Conservation (phyloP, 1,140 invertebrate species). For the Zeugodacus cucurbitae region DNA sequence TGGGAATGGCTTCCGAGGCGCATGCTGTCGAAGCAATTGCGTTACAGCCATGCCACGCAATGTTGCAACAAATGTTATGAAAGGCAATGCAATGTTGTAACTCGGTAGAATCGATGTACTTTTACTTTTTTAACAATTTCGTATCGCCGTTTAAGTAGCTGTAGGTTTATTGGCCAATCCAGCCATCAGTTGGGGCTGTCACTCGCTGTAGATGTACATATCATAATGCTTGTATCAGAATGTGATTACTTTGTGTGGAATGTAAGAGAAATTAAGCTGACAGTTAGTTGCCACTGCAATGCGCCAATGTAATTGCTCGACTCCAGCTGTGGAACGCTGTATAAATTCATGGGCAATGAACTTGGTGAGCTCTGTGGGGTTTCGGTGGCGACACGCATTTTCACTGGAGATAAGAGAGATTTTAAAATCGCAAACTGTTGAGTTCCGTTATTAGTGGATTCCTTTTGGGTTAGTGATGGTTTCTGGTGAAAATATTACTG, state of each 20-base stretch:
- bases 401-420: too few relatives aligned
- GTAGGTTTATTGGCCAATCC: not conserved
- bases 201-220: not conserved
- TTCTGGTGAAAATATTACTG: too few relatives aligned
- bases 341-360: not conserved
- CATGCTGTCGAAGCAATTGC: not conserved
- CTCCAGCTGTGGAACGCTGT: not conserved
- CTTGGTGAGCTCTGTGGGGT: not conserved
- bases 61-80: slow-evolving; percentile 8
- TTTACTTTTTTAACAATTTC: not conserved
- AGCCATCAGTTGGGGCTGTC: not conserved
- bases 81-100: not conserved
- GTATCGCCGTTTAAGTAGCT: not conserved
- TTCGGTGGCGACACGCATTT: too few relatives aligned
- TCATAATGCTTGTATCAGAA: not conserved
- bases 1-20: not conserved
- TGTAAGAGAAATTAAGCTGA: not conserved
- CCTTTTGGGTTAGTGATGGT: too few relatives aligned
- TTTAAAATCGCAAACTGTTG: too few relatives aligned
- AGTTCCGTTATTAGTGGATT: too few relatives aligned
- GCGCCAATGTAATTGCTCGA: not conserved
- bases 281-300: not conserved
- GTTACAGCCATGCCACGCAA: not conserved
- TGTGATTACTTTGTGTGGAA: not conserved
- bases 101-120: not conserved